A percentile compares a stretch with the other conserved stretches of the same genome.
phyloP scores from a whole-genome alignment of 2,113 vertebrate species.

The Hydropotes inermis region DNA sequence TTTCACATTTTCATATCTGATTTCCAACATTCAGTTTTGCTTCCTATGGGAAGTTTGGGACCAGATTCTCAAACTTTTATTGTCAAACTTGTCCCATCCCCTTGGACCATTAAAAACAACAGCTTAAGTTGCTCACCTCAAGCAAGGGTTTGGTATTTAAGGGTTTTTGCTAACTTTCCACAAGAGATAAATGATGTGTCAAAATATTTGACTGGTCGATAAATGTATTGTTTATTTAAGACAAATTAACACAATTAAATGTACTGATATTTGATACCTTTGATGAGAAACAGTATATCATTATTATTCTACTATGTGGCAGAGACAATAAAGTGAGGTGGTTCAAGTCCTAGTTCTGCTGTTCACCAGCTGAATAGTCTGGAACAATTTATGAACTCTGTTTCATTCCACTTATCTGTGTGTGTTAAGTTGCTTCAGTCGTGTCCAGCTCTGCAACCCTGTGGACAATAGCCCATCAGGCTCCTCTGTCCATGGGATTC shows the following conservation, averaged over 20 bases:
- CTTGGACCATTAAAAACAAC: neutral
- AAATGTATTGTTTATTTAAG: neutral
- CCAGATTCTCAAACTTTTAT: neutral
- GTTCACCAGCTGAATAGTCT: neutral
- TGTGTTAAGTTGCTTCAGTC: neutral
- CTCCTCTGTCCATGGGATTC: neutral
- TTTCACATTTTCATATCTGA: neutral
- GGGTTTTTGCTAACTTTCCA: neutral
- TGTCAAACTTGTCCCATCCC: neutral
- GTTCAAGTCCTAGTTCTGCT: neutral
- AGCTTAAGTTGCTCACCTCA: neutral
- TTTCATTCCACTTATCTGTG: neutral
- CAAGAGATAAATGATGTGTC: neutral
- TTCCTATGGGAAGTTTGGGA: neutral
- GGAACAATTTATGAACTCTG: neutral
- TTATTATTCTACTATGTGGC: neutral
- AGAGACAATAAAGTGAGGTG: neutral
- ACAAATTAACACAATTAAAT: neutral
- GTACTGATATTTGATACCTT: neutral
- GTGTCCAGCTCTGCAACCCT: neutral
- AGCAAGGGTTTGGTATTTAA: neutral
- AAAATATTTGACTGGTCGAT: neutral
- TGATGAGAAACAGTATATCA: neutral
- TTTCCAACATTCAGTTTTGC: neutral
- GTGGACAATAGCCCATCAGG: neutral